A percentile compares a stretch with the other conserved stretches of the same genome.
These are phyloP conservation scores for Corythaeola cristata DNA, from an alignment of 2,113 vertebrate species.

Conservation along the genomic window DNA sequence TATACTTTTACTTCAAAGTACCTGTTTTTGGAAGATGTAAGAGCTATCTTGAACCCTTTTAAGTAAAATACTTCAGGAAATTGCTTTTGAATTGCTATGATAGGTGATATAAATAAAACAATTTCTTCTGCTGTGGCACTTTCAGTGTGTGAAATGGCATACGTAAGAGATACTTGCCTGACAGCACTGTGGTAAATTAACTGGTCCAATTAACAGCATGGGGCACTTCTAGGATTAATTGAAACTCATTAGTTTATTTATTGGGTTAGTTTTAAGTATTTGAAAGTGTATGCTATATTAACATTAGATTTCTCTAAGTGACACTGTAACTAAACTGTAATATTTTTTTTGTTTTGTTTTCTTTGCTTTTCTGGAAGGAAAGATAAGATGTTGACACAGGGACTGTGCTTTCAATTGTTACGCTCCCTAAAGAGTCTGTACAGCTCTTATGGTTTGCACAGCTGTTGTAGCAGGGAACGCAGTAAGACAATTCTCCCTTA, in stretches of 20 bases:
- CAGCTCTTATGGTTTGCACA: neutral
- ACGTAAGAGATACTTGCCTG: neutral
- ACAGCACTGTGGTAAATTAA: neutral
- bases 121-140: neutral
- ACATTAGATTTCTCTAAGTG: neutral
- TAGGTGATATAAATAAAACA: neutral
- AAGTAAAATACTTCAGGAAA: neutral
- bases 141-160: neutral
- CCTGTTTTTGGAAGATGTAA: neutral
- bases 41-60: neutral
- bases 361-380: neutral
- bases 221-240: neutral
- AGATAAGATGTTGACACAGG: neutral
- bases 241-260: slow-evolving; percentile 15
- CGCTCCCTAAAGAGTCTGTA: neutral
- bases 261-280: neutral
- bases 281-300: neutral
- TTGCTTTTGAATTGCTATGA: neutral
- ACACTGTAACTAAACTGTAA: neutral
- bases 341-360: neutral
- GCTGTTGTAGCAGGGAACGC: neutral
- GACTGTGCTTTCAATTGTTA: neutral
- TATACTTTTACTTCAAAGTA: neutral
- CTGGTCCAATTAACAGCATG: neutral
- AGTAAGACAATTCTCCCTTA: neutral